These are phyloP conservation scores for Nymphalis urticae DNA, from an alignment of 2,888 invertebrate genomes.

Conservation along the genomic window DNA sequence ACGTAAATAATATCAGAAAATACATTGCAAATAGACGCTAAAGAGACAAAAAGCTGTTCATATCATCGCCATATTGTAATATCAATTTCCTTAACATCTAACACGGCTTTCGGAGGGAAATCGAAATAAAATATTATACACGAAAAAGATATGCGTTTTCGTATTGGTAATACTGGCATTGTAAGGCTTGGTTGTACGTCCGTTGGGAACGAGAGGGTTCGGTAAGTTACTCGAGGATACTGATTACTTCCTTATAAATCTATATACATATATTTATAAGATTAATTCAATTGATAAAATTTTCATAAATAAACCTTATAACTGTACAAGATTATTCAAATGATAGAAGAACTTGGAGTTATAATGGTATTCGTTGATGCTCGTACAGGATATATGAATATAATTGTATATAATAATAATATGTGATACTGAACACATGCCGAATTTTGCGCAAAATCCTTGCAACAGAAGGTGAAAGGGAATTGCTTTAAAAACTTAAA, in stretches of 20 bases:
- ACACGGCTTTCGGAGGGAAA: constrained; percentile 4
- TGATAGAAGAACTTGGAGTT: too few species aligned
- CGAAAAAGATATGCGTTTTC: constrained; percentile 17
- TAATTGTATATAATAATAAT: too few species aligned
- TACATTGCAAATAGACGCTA: constrained; percentile 8
- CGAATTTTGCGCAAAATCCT: too few species aligned
- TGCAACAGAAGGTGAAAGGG: too few species aligned
- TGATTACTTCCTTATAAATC: constrained; percentile 16
- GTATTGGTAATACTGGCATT: constrained; percentile 25
- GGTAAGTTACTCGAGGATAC: constrained; percentile 14
- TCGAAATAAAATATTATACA: constrained; percentile 27
- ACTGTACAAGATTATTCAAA: too few species aligned
- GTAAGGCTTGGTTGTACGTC: constrained; percentile 8
- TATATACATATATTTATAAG: constrained; percentile 1
- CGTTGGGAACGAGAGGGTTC: constrained; percentile 18
- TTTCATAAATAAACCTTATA: too few species aligned
- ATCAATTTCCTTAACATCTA: constrained; percentile 14
- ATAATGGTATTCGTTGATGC: too few species aligned
- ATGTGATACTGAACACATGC: too few species aligned
- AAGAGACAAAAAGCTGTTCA: constrained; percentile 9
- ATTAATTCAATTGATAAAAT: background rate
- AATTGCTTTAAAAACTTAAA: too few species aligned
- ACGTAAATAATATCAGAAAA: constrained; percentile 8
- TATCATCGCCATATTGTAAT: constrained; percentile 12
- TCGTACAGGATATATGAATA: too few species aligned